Conservation (phyloP, 2,797 vertebrate species). For the Hoplostethus atlanticus region DNA sequence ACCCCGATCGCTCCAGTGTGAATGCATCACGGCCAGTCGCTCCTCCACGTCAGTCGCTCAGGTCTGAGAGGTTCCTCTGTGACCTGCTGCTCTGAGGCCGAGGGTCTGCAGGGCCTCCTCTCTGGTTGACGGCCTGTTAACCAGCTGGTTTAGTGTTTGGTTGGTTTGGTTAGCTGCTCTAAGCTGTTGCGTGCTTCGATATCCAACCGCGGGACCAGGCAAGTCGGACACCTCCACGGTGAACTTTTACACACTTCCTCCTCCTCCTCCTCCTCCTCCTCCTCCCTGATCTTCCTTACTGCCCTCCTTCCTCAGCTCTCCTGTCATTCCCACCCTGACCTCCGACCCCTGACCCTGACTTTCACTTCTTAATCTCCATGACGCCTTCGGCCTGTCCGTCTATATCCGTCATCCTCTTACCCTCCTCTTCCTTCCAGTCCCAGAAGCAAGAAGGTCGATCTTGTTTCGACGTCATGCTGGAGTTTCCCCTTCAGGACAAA, state of each 20-base stretch:
- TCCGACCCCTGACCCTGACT: conserved; percentile 40
- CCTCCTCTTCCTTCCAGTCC: background rate
- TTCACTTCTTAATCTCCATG: conserved; percentile 50
- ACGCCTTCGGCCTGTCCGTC: conserved; percentile 5
- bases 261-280: conserved; percentile 5
- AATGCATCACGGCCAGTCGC: no score
- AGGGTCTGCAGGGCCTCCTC: no score
- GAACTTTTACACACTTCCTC: conserved; percentile 67
- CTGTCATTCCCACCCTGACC: background rate
- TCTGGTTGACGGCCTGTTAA: no score
- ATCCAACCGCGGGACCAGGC: background rate
- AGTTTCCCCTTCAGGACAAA: no score
- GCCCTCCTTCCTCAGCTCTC: background rate
- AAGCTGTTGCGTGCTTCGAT: conserved; percentile 33
- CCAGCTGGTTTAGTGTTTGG: no score
- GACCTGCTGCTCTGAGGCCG: no score
- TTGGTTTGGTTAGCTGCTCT: no score
- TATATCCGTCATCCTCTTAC: conserved; percentile 18
- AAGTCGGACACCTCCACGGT: conserved; percentile 31
- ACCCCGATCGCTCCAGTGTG: no score
- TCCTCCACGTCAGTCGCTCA: no score
- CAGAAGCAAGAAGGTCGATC: background rate
- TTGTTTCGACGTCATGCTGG: no score
- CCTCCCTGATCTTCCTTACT: conserved; percentile 56
- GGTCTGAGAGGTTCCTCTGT: no score